Evolutionary conservation across 2,113 vertebrate genomes (phyloP).

Genomic region (Brachypteracias leptosomus): DNA sequence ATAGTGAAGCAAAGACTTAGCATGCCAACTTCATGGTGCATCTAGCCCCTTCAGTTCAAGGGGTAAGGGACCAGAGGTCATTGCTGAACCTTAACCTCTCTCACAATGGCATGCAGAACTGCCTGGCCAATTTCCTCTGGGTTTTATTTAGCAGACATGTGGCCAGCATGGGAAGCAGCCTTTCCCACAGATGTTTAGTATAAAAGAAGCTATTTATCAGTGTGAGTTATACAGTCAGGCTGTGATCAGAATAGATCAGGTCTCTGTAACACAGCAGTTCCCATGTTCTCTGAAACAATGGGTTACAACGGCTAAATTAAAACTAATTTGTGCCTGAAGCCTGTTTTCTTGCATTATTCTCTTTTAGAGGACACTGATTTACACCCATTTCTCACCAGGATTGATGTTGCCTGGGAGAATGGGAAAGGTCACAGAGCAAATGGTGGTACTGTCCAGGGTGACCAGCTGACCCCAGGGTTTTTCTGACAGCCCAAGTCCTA

Average conservation of each 20-base stretch:
- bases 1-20: background rate
- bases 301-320: background rate
- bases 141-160: conserved; percentile 63
- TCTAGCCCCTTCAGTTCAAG: background rate
- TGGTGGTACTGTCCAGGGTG: background rate
- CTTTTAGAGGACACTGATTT: background rate
- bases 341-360: background rate
- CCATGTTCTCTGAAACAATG: conserved; percentile 22
- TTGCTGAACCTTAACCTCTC: conserved; percentile 50
- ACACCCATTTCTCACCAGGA: background rate
- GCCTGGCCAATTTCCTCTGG: conserved; percentile 62
- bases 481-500: background rate
- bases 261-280: conserved; percentile 19
- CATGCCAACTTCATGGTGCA: background rate
- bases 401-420: background rate
- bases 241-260: conserved; percentile 6
- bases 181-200: conserved; percentile 64
- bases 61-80: conserved; percentile 38
- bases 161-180: conserved; percentile 59
- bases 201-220: conserved; percentile 53
- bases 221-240: conserved; percentile 23
- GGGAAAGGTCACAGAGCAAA: background rate
- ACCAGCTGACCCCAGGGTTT: background rate
- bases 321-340: background rate
- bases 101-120: conserved; percentile 46